A percentile compares a stretch with the other conserved stretches of the same genome.
phyloP scores from a whole-genome alignment of 2,797 vertebrate genomes.

The Muscicapa comitata region DNA sequence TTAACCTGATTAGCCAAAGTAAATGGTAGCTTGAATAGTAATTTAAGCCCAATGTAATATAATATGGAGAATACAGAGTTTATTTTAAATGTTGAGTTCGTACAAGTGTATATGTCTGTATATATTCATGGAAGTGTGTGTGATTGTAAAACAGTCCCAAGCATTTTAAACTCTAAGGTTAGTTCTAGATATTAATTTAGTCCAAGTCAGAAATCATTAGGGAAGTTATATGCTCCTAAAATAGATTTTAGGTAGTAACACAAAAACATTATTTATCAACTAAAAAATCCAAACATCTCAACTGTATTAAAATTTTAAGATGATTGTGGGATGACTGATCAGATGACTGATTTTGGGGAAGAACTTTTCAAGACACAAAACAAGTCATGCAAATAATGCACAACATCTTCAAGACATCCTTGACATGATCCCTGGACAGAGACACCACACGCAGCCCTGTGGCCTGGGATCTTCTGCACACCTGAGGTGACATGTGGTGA shows the following conservation, averaged over 20 bases:
- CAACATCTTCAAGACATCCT: not conserved
- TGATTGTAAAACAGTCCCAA: not conserved
- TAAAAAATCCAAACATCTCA: not conserved
- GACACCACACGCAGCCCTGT: accelerated
- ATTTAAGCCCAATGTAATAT: not conserved
- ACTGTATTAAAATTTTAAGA: not conserved
- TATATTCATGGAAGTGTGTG: not conserved
- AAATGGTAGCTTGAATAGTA: not conserved
- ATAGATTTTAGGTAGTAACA: not conserved
- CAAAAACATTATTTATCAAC: not conserved
- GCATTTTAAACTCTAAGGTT: not conserved
- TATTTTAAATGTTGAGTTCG: not conserved
- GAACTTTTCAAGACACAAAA: not conserved
- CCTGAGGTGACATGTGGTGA: not conserved
- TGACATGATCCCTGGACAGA: accelerated
- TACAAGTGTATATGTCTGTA: not conserved
- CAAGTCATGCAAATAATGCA: not conserved
- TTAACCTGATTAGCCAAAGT: constrained; percentile 42
- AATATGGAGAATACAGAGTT: not conserved
- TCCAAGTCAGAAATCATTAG: not conserved
- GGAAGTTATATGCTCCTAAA: not conserved
- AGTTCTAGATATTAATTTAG: not conserved
- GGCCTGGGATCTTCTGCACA: not conserved
- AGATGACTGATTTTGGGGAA: not conserved
- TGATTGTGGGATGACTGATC: not conserved